Base-by-base conservation (phyloP, 2,797 vertebrate genomes). In the Fistularia commersonii region DNA sequence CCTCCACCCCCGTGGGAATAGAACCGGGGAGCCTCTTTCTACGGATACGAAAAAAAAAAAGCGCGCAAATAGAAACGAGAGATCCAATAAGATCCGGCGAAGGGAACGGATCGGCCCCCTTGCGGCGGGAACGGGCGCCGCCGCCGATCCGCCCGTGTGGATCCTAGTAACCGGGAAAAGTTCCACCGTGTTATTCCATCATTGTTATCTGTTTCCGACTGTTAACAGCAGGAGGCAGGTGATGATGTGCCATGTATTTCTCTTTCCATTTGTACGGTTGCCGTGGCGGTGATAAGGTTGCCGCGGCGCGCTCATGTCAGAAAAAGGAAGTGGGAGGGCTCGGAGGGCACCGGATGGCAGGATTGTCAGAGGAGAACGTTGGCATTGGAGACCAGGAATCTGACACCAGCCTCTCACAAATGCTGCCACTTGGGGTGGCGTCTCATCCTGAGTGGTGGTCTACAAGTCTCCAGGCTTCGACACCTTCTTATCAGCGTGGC, bases 361-460 rank as follows among this genome's bases (percentile, higher is more conserved):
- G 45, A 56, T 80, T 70, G 71, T 72, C 56, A 68, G 76, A 85
- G 81, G 81, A 77, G 73, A 72, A 74, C 55, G 80, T 80, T 83
- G 69, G 72, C 61, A 60, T 69, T 79, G 66, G 76, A 87, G 81
- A 87, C 80, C 85, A 91, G 89, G 91, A 93, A 93, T 93, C 84
- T 93, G 87, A 91, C 90, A 89, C 87, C 90, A 90, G 87, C 76
- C 76, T 86, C 64, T 76, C 71, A 76, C 79, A 74, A 73, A 83
- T 61, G 68, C 74, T 79, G 70, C 83, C 88, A 88, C 87, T 90
- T 87, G 77, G 81, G 82, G 83, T 81, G 79, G 86, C 76, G 74
- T 85, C 76, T 86, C 83, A 70, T 83, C 78, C 81, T 85, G 90
- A 90, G 88, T 91, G 90, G 87, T 69, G 79, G 82, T 69, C 75